Percentiles rank a stretch among this genome's conserved stretches.
phyloP scores from a whole-genome alignment of 2,797 vertebrate species.

The Agapornis canus region DNA sequence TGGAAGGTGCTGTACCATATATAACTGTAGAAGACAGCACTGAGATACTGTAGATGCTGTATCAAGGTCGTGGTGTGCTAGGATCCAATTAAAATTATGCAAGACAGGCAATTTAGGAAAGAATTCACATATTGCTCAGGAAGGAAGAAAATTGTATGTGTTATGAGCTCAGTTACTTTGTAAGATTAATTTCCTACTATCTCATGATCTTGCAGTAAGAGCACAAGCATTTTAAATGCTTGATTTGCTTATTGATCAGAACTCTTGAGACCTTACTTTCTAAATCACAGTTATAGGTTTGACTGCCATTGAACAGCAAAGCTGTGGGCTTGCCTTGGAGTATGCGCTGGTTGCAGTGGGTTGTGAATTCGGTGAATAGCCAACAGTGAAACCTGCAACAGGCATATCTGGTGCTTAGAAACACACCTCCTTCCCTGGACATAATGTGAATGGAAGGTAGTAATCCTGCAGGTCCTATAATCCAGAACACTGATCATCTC shows the following conservation, averaged over 20 bases:
- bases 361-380: neutral
- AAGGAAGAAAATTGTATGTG: neutral
- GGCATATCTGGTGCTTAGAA: neutral
- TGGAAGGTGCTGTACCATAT: neutral
- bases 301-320: neutral
- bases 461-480: neutral
- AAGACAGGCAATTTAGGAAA: constrained; percentile 19
- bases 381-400: neutral
- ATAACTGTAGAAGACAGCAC: constrained; percentile 15
- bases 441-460: neutral
- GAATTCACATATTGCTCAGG: neutral
- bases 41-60: neutral
- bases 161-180: constrained; percentile 10
- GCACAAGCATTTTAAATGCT: neutral
- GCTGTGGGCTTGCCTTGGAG: neutral
- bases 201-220: neutral
- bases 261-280: neutral
- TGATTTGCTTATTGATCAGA: constrained; percentile 17
- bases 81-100: constrained; percentile 45
- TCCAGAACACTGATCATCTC: neutral
- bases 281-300: neutral
- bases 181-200: constrained; percentile 24
- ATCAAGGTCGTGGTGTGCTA: constrained; percentile 42
- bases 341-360: accelerated
- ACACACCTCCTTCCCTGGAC: neutral